phyloP scores from a whole-genome alignment of 92 coral and sea anemone species.

The Palythoa grandiflora region DNA sequence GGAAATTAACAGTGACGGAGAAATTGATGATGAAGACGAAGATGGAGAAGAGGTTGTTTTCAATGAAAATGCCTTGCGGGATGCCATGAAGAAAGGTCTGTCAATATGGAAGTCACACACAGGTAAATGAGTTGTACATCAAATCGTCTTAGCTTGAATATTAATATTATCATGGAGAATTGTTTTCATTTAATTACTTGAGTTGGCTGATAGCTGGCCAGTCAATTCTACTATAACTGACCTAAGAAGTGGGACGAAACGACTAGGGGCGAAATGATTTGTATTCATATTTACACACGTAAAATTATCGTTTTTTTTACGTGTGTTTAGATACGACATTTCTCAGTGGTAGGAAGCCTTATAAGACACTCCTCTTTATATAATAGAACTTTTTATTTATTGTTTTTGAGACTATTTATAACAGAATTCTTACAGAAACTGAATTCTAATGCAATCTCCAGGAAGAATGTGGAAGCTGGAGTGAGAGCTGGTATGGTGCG shows the following conservation, averaged over 20 bases:
- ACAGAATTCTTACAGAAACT: too few species aligned
- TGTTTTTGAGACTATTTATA: too few species aligned
- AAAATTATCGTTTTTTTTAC: too few species aligned
- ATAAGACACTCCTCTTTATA: too few species aligned
- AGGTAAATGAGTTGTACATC: slow-evolving; percentile 42
- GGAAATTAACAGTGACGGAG: slow-evolving; percentile 54
- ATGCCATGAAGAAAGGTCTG: slow-evolving; percentile 90
- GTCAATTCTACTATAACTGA: too few species aligned
- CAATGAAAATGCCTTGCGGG: slow-evolving; percentile 79
- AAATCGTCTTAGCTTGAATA: background rate
- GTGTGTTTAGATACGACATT: too few species aligned
- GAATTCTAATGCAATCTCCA: slow-evolving; percentile 22
- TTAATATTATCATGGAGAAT: background rate
- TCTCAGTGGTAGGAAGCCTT: too few species aligned
- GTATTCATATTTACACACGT: too few species aligned
- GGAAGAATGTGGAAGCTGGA: slow-evolving; percentile 83
- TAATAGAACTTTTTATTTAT: too few species aligned
- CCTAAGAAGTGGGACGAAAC: too few species aligned
- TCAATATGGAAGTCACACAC: slow-evolving; percentile 95
- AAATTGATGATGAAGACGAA: slow-evolving; percentile 64
- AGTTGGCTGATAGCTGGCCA: too few species aligned
- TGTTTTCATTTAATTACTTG: background rate
- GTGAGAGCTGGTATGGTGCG: slow-evolving; percentile 93
- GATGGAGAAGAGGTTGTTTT: slow-evolving; percentile 63
- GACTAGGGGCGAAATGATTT: too few species aligned